Evolutionary conservation across 2,888 invertebrate genomes (phyloP), one percentile per base, ranked within the genome.

Genomic region (Melanotus villosus): DNA sequence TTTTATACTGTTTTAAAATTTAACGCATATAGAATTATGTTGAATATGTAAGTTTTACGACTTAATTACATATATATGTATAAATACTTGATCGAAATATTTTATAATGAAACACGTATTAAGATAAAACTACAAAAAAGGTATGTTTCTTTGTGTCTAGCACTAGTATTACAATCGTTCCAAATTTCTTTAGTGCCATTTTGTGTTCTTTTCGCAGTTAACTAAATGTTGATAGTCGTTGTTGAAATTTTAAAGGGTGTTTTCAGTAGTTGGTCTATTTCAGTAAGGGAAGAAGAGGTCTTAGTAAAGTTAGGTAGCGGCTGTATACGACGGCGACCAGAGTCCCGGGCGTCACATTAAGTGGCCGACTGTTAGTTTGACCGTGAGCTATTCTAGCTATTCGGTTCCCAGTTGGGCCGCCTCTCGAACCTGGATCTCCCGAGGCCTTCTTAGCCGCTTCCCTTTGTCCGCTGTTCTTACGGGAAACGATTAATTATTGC

Each of bases 321-420:
- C 75, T 73, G 76, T 76, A 73, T 71, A 75, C 73, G 77, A 80
- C 77, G 78, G 77, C 78, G 80, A 79, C 79, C 77, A 76, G 79
- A 79, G 82, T 85, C 84, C 84, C 84, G 81, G 79, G 83, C 84
- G 84, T 83, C 84, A 84, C 84, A 85, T 85, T 85, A 85, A 84
- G 84, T 84, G 84, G 84, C 83, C 82, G 80, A 82, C 83, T 84
- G 83, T 84, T 84, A 84, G 84, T 84, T 84, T 84, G 84, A 84
- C 83, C 84, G 82, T 84, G 84, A 70, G 70, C 70, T 70, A 70
- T 70, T 83, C 82, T 77, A 67, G 70, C 70, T 70, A 70, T 70
- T 83, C 82, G 78, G 80, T 77, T 83, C 83, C 82, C 83, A 80
- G 80, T 78, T 80, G 82, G 80, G 81, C 79, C 74, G 72, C 77